A percentile compares a stretch with the other conserved stretches of the same genome.
phyloP scores from a whole-genome alignment of 2,888 invertebrate species.

The Acanthacorydalis orientalis region DNA sequence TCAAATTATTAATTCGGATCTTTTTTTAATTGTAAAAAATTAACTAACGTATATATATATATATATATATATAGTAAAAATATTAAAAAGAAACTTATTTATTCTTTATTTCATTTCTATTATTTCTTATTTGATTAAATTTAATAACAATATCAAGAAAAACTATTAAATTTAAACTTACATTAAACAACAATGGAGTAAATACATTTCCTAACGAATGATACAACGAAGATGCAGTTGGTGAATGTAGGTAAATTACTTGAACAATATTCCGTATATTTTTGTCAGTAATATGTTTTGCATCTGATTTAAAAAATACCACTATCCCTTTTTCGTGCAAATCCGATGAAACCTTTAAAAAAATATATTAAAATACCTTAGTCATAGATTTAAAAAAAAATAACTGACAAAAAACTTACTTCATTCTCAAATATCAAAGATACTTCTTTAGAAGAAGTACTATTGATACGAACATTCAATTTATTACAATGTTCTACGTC shows the following conservation, averaged over 20 bases:
- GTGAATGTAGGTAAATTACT: constrained; percentile 39
- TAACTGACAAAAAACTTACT: no score
- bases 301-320: constrained; percentile 43
- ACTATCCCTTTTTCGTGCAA: constrained; percentile 15
- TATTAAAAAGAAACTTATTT: no score
- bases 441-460: no score
- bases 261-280: constrained; percentile 37
- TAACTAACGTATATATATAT: no score
- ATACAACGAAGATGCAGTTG: constrained; percentile 39
- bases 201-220: constrained; percentile 42
- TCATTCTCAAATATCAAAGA: background rate
- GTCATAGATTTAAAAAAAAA: no score
- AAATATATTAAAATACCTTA: background rate
- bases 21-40: no score
- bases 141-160: background rate
- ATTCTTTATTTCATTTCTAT: background rate
- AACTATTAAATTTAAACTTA: background rate
- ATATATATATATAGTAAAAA: no score
- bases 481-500: no score
- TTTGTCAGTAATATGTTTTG: constrained; percentile 37
- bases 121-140: background rate
- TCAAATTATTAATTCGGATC: no score
- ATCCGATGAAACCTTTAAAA: background rate
- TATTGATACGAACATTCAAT: no score
- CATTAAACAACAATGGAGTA: constrained; percentile 21